Conservation (phyloP, 2,113 vertebrate genomes). For the Dicentrarchus labrax region DNA sequence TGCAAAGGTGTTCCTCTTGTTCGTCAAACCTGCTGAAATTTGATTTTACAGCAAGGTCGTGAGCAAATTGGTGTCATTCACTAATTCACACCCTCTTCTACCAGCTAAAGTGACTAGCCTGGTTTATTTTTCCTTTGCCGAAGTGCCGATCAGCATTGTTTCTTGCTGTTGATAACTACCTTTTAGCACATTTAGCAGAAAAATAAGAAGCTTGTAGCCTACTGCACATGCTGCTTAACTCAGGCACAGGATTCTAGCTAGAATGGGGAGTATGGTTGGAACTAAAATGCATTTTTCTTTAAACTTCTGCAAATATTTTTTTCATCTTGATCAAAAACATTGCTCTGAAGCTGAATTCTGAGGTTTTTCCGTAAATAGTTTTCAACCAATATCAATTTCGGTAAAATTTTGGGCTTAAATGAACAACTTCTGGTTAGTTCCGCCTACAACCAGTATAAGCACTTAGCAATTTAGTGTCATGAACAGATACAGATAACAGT, state of each 20-base stretch:
- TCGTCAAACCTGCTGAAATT: not conserved
- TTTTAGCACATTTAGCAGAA: not conserved
- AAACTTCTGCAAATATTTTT: no score
- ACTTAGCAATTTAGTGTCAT: no score
- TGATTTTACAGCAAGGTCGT: not conserved
- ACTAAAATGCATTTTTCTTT: not conserved
- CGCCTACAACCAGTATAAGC: no score
- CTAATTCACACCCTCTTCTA: constrained; percentile 2
- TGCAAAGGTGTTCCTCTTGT: not conserved
- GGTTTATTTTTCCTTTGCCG: not conserved
- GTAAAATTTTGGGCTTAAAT: no score
- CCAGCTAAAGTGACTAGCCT: not conserved
- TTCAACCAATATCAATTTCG: no score
- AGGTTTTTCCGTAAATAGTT: no score
- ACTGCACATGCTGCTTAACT: constrained; percentile 6
- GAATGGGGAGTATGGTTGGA: not conserved
- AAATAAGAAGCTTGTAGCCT: not conserved
- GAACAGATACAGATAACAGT: no score
- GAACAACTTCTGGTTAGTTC: no score
- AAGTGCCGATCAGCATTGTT: not conserved
- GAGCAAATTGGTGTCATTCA: not conserved
- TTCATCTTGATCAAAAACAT: no score
- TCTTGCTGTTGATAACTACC: not conserved
- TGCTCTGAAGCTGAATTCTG: no score
- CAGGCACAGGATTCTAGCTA: not conserved